Base-by-base conservation (phyloP, 2,888 invertebrate genomes). In the Parthenolecanium corni region DNA sequence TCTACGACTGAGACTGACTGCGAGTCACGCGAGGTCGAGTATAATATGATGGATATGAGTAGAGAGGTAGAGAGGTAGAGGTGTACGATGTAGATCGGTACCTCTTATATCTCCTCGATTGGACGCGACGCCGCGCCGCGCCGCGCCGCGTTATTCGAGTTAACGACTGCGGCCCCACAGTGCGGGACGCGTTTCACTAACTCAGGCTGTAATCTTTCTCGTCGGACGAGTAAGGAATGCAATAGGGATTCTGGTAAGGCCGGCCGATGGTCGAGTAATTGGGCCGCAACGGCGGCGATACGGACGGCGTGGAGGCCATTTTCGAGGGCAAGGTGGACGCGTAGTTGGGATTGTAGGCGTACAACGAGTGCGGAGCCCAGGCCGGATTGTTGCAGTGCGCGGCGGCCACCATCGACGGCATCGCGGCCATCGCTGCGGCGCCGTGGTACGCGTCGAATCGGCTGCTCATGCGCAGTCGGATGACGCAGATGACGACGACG, bases 401-500 rank as follows among this genome's bases (percentile, higher is more conserved):
- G 24, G 68, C 69, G 24, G 68, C 69, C 3, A 66, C 31, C n/a
- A 64, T 54, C 3, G 67, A 66, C 2, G 67, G 67, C 44, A 68
- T 65, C 2, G 70, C 71, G 49, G 82, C 82, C 66, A 84, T 72
- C n/a, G n/a, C n/a, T 0, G 84, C 83, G n/a, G 80, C 82, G 62
- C 82, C 83, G 31, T 61, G 62, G 25, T 63, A 63, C 20, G 53
- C 53, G 54, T 53, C 53, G 21, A 46, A 52, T 5, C 47, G 23
- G 40, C 71, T 80, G 42, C 82, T 80, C 82, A 86, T 82, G 66
- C 84, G 77, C 70, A 88, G 73, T 16, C 91, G 79, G 36, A 91
- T 86, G 44, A 92, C 86, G 71, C 92, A 93, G 68, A 90, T 90
- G n/a, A 84, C 83, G 25, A 92, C 85, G 38, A 92, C 86, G 61